Evolutionary conservation across 2,113 vertebrate genomes (phyloP).

Genomic region (Gnathonemus longibarbis): DNA sequence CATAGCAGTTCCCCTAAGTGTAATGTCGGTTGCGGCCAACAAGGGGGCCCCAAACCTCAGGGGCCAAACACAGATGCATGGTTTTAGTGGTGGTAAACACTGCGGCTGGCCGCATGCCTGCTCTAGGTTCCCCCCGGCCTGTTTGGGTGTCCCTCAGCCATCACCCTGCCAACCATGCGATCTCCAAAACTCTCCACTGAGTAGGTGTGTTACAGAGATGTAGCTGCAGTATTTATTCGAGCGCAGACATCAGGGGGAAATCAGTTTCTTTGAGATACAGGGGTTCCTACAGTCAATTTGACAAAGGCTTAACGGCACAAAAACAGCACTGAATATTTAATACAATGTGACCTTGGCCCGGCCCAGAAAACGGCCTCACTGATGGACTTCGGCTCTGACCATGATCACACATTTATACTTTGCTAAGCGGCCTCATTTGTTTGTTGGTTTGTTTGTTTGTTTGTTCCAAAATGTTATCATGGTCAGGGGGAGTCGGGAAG

Average conservation of each 20-base stretch:
- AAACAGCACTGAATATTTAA: slow-evolving; percentile 35
- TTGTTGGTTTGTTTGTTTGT: not conserved
- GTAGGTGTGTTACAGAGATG: not conserved
- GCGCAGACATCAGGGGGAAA: not conserved
- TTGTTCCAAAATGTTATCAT: not conserved
- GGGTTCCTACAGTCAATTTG: slow-evolving; percentile 20
- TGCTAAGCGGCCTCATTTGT: not conserved
- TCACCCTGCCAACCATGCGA: not conserved
- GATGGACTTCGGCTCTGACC: not conserved
- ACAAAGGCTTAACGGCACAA: slow-evolving; percentile 27
- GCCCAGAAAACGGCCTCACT: not conserved
- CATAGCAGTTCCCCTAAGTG: not conserved
- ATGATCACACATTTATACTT: not conserved
- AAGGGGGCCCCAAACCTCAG: not conserved
- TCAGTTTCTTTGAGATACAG: slow-evolving; percentile 10
- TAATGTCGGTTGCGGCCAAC: not conserved
- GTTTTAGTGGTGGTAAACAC: not conserved
- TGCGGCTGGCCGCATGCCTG: not conserved
- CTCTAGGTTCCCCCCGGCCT: not conserved
- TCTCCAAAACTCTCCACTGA: not conserved
- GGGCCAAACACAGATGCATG: not conserved
- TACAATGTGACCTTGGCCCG: not conserved
- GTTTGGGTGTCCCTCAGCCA: not conserved
- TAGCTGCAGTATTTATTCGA: not conserved
- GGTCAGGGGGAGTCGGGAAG: not conserved